Evolutionary conservation across 2,888 invertebrate genomes (phyloP).

Genomic region (Lochmaea capreae): DNA sequence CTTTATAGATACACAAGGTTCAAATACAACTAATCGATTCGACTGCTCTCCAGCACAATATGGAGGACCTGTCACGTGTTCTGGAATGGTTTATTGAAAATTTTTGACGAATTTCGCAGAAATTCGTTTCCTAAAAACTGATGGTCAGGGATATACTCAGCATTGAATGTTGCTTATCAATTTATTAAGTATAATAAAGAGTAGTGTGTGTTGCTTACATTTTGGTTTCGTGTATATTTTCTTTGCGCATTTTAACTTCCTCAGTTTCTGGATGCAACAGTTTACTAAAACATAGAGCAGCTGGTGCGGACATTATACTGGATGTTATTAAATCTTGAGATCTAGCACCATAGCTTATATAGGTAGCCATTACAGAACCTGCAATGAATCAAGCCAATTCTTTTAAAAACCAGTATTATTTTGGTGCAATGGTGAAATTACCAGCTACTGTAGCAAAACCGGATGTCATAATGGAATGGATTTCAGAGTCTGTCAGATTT

Average conservation of each 20-base stretch:
- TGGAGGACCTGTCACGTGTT: too few species aligned
- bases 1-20: too few species aligned
- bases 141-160: too few species aligned
- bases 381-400: constrained; percentile 52
- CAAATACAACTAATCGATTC: too few species aligned
- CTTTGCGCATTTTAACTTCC: constrained; percentile 78
- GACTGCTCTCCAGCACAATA: too few species aligned
- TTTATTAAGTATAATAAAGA: too few species aligned
- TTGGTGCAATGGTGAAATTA: constrained; percentile 50
- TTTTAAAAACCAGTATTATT: not conserved
- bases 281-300: constrained; percentile 90
- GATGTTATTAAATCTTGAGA: constrained; percentile 92
- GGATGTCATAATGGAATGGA: constrained; percentile 93
- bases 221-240: constrained; percentile 78
- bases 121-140: too few species aligned
- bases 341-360: constrained; percentile 89
- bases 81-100: too few species aligned
- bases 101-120: too few species aligned
- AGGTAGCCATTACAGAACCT: constrained; percentile 92
- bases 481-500: constrained; percentile 89
- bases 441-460: constrained; percentile 97
- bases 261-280: constrained; percentile 93
- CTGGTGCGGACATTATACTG: constrained; percentile 96
- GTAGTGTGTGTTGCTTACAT: constrained; percentile 41
- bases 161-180: too few species aligned